phyloP scores from a whole-genome alignment of 2,113 vertebrate genomes.

The Brachyistius frenatus region DNA sequence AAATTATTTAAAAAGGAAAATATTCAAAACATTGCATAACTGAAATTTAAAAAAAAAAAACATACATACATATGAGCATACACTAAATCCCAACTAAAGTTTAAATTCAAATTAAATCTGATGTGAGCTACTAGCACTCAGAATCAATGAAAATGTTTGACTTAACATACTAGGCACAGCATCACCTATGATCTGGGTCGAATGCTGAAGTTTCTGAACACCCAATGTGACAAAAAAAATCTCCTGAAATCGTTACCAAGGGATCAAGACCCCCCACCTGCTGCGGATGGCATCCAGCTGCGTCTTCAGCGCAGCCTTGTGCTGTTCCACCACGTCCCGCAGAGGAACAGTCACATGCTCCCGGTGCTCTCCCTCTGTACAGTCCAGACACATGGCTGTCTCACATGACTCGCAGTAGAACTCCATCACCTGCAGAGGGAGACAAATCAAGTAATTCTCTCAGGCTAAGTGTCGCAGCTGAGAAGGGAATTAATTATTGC shows the following conservation, averaged over 20 bases:
- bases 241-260: conserved; percentile 10
- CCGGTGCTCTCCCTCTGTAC: conserved; percentile 91
- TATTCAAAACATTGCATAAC: not conserved
- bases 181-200: conserved; percentile 17
- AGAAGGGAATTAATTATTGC: not conserved
- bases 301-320: conserved; percentile 91
- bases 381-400: conserved; percentile 95
- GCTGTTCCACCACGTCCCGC: conserved; percentile 92
- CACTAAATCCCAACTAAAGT: too few relatives aligned
- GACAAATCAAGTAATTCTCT: conserved; percentile 29
- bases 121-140: too few relatives aligned
- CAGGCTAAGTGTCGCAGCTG: not conserved
- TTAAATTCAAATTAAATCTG: too few relatives aligned
- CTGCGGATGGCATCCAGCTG: conserved; percentile 92
- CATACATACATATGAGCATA: not conserved
- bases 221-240: conserved; percentile 19
- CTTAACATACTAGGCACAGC: not conserved
- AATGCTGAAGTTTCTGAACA: conserved; percentile 5
- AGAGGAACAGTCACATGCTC: conserved; percentile 93
- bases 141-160: not conserved
- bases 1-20: not conserved
- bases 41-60: not conserved
- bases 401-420: conserved; percentile 97
- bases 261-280: conserved; percentile 79
- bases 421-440: conserved; percentile 91